These are phyloP conservation scores for Eupithecia pulchellata DNA, from an alignment of 2,888 invertebrate genomes.

Conservation along the genomic window DNA sequence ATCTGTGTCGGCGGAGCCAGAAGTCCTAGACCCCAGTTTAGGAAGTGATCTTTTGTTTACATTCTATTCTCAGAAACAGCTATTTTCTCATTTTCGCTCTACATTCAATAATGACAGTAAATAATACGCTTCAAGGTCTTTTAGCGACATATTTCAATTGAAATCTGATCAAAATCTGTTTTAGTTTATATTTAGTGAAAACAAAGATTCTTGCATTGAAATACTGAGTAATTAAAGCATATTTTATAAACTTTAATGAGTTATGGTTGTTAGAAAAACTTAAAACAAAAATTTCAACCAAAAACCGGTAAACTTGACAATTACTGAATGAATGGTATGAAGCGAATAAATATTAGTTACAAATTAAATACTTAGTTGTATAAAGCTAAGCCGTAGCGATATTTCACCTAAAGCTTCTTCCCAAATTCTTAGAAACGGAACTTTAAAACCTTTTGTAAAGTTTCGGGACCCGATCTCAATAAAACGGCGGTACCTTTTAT, in stretches of 20 bases:
- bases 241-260: neutral
- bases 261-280: neutral
- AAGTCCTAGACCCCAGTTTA: no score
- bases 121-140: neutral
- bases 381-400: constrained; percentile 21
- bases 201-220: neutral
- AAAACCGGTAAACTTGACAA: constrained; percentile 1
- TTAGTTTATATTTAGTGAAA: neutral
- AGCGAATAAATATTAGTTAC: neutral
- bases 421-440: neutral
- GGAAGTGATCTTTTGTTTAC: no score
- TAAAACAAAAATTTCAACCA: neutral
- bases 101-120: neutral
- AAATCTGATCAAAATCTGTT: neutral
- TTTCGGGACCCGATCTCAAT: constrained; percentile 8
- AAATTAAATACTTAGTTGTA: neutral
- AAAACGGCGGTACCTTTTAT: neutral
- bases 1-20: no score
- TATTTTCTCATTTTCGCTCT: neutral
- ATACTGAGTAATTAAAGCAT: no score
- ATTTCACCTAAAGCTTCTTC: neutral
- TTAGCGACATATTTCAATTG: neutral
- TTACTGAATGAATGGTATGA: constrained; percentile 9
- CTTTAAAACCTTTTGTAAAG: neutral
- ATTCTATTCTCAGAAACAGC: no score